These are phyloP conservation scores for Patella caerulea DNA, from an alignment of 2,888 invertebrate genomes.

Conservation along the genomic window DNA sequence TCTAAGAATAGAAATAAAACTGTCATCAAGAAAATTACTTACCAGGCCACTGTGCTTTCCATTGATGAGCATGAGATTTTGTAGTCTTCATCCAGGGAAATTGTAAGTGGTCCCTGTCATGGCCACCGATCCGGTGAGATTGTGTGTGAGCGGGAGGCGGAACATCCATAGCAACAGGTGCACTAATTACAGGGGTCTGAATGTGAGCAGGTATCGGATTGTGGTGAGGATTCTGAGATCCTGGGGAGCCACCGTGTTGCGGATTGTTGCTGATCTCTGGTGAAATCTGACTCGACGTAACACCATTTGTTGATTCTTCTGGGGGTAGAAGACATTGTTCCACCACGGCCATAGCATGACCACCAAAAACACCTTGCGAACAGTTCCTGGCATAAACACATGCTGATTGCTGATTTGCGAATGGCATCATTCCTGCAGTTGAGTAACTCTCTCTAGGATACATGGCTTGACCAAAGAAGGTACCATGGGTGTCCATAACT, in stretches of 20 bases:
- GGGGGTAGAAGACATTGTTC: slow-evolving; percentile 49
- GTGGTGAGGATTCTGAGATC: background rate
- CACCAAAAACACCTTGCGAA: slow-evolving; percentile 51
- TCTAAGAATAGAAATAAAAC: background rate
- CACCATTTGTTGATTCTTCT: slow-evolving; percentile 28
- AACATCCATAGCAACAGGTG: slow-evolving; percentile 9
- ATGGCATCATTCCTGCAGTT: slow-evolving; percentile 26
- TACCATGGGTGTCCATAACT: slow-evolving; percentile 55
- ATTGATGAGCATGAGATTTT: slow-evolving; percentile 70
- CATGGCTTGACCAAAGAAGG: slow-evolving; percentile 52
- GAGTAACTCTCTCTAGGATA: slow-evolving; percentile 50
- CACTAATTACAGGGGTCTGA: background rate
- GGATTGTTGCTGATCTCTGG: no score
- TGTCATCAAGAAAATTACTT: slow-evolving; percentile 18
- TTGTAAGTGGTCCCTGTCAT: slow-evolving; percentile 52
- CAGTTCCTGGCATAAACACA: slow-evolving; percentile 54
- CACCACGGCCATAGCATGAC: slow-evolving; percentile 63
- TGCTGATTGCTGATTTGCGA: slow-evolving; percentile 36
- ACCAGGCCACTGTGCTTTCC: slow-evolving; percentile 71
- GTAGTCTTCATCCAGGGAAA: slow-evolving; percentile 71
- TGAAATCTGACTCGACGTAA: background rate
- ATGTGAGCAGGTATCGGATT: slow-evolving; percentile 14
- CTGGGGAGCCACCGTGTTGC: background rate
- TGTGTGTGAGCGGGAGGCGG: slow-evolving; percentile 41
- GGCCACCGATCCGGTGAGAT: slow-evolving; percentile 33